Conservation (phyloP, 2,113 vertebrate genomes). For the Oncorhynchus nerka region DNA sequence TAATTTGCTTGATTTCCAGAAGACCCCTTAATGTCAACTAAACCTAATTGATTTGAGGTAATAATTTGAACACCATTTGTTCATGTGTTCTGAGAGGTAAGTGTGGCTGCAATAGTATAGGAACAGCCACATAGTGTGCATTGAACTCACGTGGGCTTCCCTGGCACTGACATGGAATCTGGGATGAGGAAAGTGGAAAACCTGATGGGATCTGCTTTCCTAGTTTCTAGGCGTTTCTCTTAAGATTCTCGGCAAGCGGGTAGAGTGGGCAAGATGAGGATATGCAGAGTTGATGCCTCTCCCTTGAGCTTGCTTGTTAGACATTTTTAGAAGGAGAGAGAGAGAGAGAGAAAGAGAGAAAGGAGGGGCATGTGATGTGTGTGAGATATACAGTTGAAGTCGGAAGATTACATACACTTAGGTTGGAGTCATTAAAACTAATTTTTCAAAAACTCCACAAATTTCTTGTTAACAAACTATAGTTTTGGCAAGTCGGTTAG, state of each 20-base stretch:
- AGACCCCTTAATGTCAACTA: neutral
- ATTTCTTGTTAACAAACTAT: too few relatives aligned
- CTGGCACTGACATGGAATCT: neutral
- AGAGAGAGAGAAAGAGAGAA: neutral
- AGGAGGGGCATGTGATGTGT: neutral
- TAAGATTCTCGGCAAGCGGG: too few relatives aligned
- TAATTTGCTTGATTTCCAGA: too few relatives aligned
- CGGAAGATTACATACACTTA: too few relatives aligned
- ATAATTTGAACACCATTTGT: neutral
- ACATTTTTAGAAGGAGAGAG: neutral
- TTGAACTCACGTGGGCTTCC: neutral
- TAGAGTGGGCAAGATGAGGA: neutral
- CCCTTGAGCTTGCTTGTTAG: constrained; percentile 6
- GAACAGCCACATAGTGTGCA: neutral
- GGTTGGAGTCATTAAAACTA: too few relatives aligned
- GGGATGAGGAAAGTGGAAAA: constrained; percentile 1
- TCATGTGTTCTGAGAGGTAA: neutral
- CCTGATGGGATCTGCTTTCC: neutral
- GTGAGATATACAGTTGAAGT: neutral
- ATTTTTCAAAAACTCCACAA: too few relatives aligned
- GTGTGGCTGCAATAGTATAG: neutral
- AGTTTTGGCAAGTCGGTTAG: too few relatives aligned
- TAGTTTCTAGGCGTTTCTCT: neutral
- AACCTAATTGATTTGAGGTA: neutral
- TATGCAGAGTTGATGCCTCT: neutral